Base-by-base conservation (phyloP, 2,888 invertebrate genomes). In the Mamestra brassicae region DNA sequence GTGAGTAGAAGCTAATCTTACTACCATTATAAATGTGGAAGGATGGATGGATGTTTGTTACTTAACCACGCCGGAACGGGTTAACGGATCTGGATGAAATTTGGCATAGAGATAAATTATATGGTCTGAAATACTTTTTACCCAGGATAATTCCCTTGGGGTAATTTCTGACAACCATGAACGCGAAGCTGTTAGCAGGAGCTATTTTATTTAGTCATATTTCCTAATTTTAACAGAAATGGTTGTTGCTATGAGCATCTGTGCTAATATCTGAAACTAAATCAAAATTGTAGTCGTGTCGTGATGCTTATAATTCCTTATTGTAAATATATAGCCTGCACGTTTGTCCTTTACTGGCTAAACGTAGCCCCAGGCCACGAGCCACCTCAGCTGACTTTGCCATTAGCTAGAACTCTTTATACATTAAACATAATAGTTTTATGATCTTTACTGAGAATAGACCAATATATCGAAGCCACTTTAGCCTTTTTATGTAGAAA, bases 381-480 rank as follows among this genome's bases (percentile, higher is more conserved):
- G 17, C 75, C 69, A 81, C 74, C 84, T 81, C 68, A 42, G 65
- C 76, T 79, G 84, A 86, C 84, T 76, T 85, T 86, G 86, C 60
- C 68, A 72, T 65, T 77, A 67, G 71, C 78, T 61, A 60, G 67
- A 78, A 84, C 85, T 81, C 73, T 68, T 61, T 68, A 67, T 66
- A 67, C 63, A 72, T 45, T 60, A 69, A 69, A 60, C 52, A 55
- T 65, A 72, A 42, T 65, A 55, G 8, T 64, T 71, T 60, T 63
- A 70, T 82, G 58, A 13, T 60, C 57, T 61, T 61, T 68, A 69
- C 64, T 50, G 26, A 76, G 77, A 71, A 81, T 69, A 69, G 36
- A 61, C 64, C 8, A 67, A 65, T 47, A 50, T 65, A 54, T 47
- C 34, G 57, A 45, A 38, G 7, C 0, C 2, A 58, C 67, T 1